Evolutionary conservation across 2,888 invertebrate species (phyloP).

Genomic region (Orchesella flavescens): DNA sequence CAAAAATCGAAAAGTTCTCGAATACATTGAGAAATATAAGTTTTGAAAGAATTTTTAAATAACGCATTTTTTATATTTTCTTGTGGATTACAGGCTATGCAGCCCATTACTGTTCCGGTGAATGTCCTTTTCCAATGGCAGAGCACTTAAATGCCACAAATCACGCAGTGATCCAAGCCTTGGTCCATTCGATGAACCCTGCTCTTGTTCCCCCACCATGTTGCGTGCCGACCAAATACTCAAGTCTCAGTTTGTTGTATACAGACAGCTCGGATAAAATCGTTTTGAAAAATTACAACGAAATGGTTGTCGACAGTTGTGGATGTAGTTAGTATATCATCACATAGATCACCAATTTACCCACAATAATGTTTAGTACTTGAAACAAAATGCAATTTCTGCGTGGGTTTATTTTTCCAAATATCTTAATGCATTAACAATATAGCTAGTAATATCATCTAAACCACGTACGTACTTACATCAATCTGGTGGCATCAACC

Average conservation of each 20-base stretch:
- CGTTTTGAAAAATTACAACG: constrained; percentile 98
- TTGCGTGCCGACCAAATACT: constrained; percentile 96
- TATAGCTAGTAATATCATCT: constrained; percentile 36
- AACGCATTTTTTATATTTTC: not conserved
- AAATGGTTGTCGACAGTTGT: constrained; percentile 98
- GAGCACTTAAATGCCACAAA: constrained; percentile 97
- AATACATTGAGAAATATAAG: too few species aligned
- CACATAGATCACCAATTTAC: constrained; percentile 29
- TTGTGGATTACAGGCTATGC: constrained; percentile 82
- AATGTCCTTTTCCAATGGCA: constrained; percentile 93
- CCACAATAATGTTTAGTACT: constrained; percentile 26
- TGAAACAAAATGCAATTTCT: constrained; percentile 41
- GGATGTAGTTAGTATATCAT: constrained; percentile 82
- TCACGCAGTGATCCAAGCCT: constrained; percentile 97
- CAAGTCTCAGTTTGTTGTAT: constrained; percentile 96
- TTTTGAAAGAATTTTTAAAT: not conserved
- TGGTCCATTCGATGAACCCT: constrained; percentile 95
- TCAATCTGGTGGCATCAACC: constrained; percentile 54
- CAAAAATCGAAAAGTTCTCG: too few species aligned
- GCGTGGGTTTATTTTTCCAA: constrained; percentile 16
- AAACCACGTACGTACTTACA: constrained; percentile 7
- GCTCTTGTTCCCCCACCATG: constrained; percentile 94
- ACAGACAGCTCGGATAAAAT: constrained; percentile 95
- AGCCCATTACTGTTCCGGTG: constrained; percentile 96
- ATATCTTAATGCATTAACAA: constrained; percentile 23